These are phyloP conservation scores for Lochmaea crataegi DNA, from an alignment of 2,888 invertebrate species.

Conservation along the genomic window DNA sequence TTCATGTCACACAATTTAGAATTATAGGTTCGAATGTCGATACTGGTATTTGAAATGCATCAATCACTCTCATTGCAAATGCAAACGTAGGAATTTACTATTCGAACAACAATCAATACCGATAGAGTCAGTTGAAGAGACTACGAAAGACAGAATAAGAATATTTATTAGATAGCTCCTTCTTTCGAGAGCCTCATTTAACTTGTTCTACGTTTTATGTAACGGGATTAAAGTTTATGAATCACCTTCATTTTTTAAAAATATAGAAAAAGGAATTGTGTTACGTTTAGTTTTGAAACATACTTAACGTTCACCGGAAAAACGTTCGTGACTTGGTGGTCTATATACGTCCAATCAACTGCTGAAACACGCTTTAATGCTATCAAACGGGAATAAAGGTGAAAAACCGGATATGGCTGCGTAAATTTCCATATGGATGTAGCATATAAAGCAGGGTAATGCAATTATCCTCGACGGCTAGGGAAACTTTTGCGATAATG, in stretches of 20 bases:
- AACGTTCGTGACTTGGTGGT: not conserved
- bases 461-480: not conserved
- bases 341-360: too few species aligned
- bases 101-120: constrained; percentile 2
- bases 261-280: not conserved
- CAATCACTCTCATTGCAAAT: not conserved
- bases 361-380: constrained; percentile 2
- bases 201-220: not conserved
- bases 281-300: too few species aligned
- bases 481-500: not conserved
- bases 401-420: not conserved
- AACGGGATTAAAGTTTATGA: not conserved
- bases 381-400: not conserved
- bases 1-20: not conserved
- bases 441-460: not conserved
- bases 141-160: not conserved
- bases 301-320: not conserved
- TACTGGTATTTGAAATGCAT: not conserved
- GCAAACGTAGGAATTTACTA: not conserved
- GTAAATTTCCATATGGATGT: not conserved
- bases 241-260: not conserved
- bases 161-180: not conserved
- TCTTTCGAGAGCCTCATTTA: not conserved
- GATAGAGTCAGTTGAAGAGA: not conserved
- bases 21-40: not conserved